These are phyloP conservation scores for Stichodactyla mertensii DNA, from an alignment of 64 coral and sea anemone genomes.

Conservation along the genomic window DNA sequence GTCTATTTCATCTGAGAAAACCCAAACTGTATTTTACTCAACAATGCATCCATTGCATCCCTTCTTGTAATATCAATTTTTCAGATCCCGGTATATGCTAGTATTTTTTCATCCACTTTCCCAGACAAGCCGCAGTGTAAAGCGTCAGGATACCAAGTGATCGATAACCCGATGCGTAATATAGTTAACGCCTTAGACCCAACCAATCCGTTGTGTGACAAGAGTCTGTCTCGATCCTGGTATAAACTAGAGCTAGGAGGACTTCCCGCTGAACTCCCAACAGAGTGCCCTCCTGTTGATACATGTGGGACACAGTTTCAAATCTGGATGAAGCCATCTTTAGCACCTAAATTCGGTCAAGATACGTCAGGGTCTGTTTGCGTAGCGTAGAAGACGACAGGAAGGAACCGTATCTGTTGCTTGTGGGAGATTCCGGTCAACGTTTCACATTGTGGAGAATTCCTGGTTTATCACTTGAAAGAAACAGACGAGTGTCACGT, in stretches of 20 bases:
- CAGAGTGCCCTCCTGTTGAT: conserved; percentile 47
- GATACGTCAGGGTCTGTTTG: conserved; percentile 52
- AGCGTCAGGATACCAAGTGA: conserved; percentile 30
- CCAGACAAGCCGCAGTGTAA: conserved; percentile 63
- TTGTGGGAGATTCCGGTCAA: conserved; percentile 72
- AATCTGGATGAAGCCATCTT: conserved; percentile 60
- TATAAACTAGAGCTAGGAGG: conserved; percentile 55
- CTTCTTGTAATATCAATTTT: too few relatives aligned
- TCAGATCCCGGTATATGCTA: too few relatives aligned
- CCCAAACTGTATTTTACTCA: too few relatives aligned
- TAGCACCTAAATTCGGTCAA: conserved; percentile 41
- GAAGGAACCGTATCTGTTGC: conserved; percentile 55
- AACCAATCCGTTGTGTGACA: conserved; percentile 59
- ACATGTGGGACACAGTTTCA: conserved; percentile 71
- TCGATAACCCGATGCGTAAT: conserved; percentile 49
- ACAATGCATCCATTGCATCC: too few relatives aligned
- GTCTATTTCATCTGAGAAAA: too few relatives aligned
- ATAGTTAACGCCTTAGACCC: conserved; percentile 16
- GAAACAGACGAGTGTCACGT: conserved; percentile 56
- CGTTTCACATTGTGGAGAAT: conserved; percentile 72
- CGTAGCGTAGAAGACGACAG: conserved; percentile 52
- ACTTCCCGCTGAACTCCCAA: conserved; percentile 68
- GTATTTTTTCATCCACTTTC: background rate
- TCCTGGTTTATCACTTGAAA: conserved; percentile 63
- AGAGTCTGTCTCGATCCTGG: conserved; percentile 48